Conservation (phyloP, 2,797 vertebrate genomes). For the Clarias fuscus region DNA sequence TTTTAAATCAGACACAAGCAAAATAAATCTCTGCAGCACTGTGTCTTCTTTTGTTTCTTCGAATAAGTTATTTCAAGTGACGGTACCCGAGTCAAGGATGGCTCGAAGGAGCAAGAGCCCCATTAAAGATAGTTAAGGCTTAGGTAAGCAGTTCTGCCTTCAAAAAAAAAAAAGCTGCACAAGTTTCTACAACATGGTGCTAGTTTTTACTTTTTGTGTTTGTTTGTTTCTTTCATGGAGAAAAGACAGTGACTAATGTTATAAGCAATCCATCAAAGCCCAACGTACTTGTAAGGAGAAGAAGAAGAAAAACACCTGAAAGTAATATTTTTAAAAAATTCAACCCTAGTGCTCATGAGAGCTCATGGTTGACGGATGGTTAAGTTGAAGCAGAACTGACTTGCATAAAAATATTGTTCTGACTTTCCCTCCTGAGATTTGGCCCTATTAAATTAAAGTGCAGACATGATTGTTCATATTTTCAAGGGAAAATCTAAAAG, state of each 20-base stretch:
- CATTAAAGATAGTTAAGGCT: slow-evolving; percentile 43
- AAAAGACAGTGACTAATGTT: background rate
- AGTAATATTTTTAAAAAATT: background rate
- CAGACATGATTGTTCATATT: slow-evolving; percentile 20
- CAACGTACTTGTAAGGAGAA: background rate
- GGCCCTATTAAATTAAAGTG: background rate
- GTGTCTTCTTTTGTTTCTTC: background rate
- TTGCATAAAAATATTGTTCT: slow-evolving; percentile 37
- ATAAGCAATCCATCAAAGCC: background rate
- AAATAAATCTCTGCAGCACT: background rate
- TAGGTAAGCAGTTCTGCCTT: slow-evolving; percentile 47
- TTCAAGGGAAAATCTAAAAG: slow-evolving; percentile 49
- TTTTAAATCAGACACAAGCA: background rate
- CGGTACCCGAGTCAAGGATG: slow-evolving; percentile 31
- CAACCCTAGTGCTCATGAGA: slow-evolving; percentile 40
- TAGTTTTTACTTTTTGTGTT: background rate
- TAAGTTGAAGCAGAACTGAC: slow-evolving; percentile 38
- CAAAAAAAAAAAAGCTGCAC: slow-evolving; percentile 43
- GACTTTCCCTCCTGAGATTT: slow-evolving; percentile 1
- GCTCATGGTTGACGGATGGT: slow-evolving; percentile 60
- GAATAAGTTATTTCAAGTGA: slow-evolving; percentile 30
- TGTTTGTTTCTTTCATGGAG: slow-evolving; percentile 18
- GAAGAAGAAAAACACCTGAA: background rate
- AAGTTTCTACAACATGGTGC: slow-evolving; percentile 21
- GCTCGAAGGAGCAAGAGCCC: slow-evolving; percentile 48